Percentiles rank a stretch among this genome's conserved stretches.
These are phyloP conservation scores for Temnothorax rugatulus DNA, from an alignment of 2,888 invertebrate species.

Conservation along the genomic window DNA sequence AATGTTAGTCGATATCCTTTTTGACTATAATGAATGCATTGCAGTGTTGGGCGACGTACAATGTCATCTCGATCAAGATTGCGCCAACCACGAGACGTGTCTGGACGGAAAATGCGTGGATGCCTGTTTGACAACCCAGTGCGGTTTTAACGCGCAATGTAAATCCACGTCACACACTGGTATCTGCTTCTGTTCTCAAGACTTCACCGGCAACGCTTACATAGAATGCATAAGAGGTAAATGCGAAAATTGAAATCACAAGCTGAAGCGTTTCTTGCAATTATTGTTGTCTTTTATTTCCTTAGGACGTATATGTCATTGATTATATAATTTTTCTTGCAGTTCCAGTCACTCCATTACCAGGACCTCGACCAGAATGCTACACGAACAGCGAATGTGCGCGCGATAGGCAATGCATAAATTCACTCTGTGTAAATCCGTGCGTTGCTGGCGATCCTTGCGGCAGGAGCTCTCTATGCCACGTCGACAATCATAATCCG, in stretches of 20 bases:
- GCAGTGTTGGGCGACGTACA: slow-evolving; percentile 59
- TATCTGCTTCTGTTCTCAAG: slow-evolving; percentile 92
- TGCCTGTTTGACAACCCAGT: slow-evolving; percentile 92
- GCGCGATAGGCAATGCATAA: slow-evolving; percentile 91
- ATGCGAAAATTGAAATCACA: slow-evolving; percentile 52
- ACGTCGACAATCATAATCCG: slow-evolving; percentile 91
- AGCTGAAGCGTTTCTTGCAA: background rate
- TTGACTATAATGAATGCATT: slow-evolving; percentile 12
- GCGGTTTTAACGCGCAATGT: slow-evolving; percentile 95
- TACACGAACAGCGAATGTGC: slow-evolving; percentile 93
- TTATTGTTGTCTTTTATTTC: slow-evolving; percentile 4
- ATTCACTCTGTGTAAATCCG: slow-evolving; percentile 93
- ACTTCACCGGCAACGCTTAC: slow-evolving; percentile 93
- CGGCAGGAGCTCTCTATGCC: slow-evolving; percentile 93
- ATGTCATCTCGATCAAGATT: slow-evolving; percentile 87
- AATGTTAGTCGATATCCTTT: background rate
- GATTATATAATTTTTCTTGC: slow-evolving; percentile 24
- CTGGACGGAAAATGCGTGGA: slow-evolving; percentile 92
- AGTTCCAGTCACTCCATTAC: slow-evolving; percentile 75
- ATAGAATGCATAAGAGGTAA: slow-evolving; percentile 91
- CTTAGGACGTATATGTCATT: background rate
- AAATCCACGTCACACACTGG: slow-evolving; percentile 92
- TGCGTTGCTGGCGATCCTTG: slow-evolving; percentile 91
- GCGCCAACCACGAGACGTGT: slow-evolving; percentile 91
- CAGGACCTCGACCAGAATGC: slow-evolving; percentile 89